A percentile compares a stretch with the other conserved stretches of the same genome.
These are phyloP conservation scores for Choristoneura fumiferana DNA, from an alignment of 1,140 invertebrate genomes.

Conservation along the genomic window DNA sequence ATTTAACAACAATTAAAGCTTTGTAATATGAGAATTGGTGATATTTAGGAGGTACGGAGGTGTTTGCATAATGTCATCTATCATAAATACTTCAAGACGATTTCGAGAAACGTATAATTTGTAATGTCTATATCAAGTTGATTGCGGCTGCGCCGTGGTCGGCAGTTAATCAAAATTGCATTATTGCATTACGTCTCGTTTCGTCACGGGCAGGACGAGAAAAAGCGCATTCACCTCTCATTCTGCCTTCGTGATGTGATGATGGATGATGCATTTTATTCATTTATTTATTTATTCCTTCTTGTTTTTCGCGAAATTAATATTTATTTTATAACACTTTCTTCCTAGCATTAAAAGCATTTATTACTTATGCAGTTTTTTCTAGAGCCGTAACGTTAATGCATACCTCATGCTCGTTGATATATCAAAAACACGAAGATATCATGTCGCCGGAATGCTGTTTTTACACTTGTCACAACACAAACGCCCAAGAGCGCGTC, in stretches of 20 bases:
- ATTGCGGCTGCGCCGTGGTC: conserved; percentile 29
- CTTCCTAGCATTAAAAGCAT: too few relatives aligned
- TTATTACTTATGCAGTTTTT: too few relatives aligned
- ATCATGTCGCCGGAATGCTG: not conserved
- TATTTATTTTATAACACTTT: too few relatives aligned
- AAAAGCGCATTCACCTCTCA: conserved; percentile 41
- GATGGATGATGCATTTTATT: conserved; percentile 11
- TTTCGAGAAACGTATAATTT: too few relatives aligned
- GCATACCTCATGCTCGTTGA: too few relatives aligned
- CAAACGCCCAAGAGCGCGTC: not conserved
- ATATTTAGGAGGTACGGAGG: too few relatives aligned
- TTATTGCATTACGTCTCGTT: conserved; percentile 48
- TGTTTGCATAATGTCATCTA: conserved; percentile 30
- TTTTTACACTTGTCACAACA: conserved; percentile 1
- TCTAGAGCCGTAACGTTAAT: too few relatives aligned
- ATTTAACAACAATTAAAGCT: too few relatives aligned
- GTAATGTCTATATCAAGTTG: conserved; percentile 14
- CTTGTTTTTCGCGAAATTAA: too few relatives aligned
- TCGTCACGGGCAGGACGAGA: conserved; percentile 52
- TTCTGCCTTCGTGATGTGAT: conserved; percentile 24
- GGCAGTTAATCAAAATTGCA: conserved; percentile 70
- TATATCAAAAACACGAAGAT: too few relatives aligned
- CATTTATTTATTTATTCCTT: not conserved
- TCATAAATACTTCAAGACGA: too few relatives aligned
- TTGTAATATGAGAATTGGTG: too few relatives aligned